Evolutionary conservation across 2,888 invertebrate species (phyloP), one percentile per base, ranked within the genome.

Genomic region (Drosophila greeni): DNA sequence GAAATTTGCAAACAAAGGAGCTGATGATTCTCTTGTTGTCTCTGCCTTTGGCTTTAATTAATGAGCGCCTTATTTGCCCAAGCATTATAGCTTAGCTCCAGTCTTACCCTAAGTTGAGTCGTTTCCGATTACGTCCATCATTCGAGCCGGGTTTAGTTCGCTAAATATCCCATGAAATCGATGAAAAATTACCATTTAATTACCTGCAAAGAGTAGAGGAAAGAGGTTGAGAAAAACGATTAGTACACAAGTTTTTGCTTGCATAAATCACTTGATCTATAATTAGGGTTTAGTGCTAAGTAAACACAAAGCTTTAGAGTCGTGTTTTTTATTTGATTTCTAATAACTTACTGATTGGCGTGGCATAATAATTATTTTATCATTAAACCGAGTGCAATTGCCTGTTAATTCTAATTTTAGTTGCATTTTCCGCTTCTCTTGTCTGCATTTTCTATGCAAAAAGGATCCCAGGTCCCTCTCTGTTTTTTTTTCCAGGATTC

Each of bases 1-100:
- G 49, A 61, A 70, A 82, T 77, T 43, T 26, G 67, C 69, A 83
- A 81, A 83, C 82, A 79, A 79, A 73, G 61, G 59, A 75, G 62
- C 60, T 55, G 48, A 57, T 65, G 45, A 31, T 79, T 71, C 58
- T 60, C 45, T 53, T 51, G 60, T 71, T 77, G 39, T 58, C 26
- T 37, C 42, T 23, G 31, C 29, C 11, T 42, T 42, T 29, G 65
- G 29, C 53, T 70, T 66, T 51, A 70, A 77, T 75, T 71, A 73
- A 83, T 75, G 66, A 68, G 64, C 42, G 62, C 39, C 57, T 51
- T 72, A 74, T 64, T 80, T 72, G 39, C 61, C 59, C 9, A 3
- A 26, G 26, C 8, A 26, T 26, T 26, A 26, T 20, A 3, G 26
- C 9, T 9, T 26, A 29, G 51, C 26, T 45, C 11, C 5, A 43